A percentile compares a stretch with the other conserved stretches of the same genome.
phyloP scores from a whole-genome alignment of 1,140 invertebrate genomes.

The Drosophila equinoxialis region DNA sequence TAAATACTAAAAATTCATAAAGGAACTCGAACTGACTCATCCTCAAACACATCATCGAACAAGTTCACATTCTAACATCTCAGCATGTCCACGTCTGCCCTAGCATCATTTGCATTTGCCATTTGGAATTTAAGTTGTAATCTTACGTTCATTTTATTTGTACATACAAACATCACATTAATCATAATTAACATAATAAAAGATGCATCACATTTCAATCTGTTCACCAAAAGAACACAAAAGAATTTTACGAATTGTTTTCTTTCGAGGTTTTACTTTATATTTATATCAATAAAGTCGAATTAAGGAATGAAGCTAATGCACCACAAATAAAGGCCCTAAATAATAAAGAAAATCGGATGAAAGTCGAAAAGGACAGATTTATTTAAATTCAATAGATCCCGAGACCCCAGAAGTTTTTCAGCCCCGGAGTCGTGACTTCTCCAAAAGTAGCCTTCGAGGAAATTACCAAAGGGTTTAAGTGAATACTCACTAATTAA shows the following conservation, averaged over 20 bases:
- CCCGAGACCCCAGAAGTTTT: too few relatives aligned
- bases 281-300: too few relatives aligned
- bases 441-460: too few relatives aligned
- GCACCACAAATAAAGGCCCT: too few relatives aligned
- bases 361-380: too few relatives aligned
- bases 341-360: too few relatives aligned
- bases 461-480: too few relatives aligned
- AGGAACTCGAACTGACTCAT: neutral
- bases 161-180: conserved; percentile 32
- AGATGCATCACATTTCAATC: conserved; percentile 64
- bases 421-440: too few relatives aligned
- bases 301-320: too few relatives aligned
- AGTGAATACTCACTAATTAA: too few relatives aligned
- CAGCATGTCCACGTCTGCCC: conserved; percentile 25
- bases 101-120: conserved; percentile 20
- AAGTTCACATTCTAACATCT: conserved; percentile 36
- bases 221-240: conserved; percentile 73
- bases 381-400: too few relatives aligned
- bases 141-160: conserved; percentile 17
- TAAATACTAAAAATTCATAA: conserved; percentile 55
- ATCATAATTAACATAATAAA: conserved; percentile 35
- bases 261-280: too few relatives aligned
- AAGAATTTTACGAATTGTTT: conserved; percentile 22
- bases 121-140: conserved; percentile 41
- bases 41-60: conserved; percentile 10